Percentiles rank a stretch among this genome's conserved stretches.
Evolutionary conservation across 2,113 vertebrate species (phyloP).

Genomic region (Pelecanoides urinatrix): DNA sequence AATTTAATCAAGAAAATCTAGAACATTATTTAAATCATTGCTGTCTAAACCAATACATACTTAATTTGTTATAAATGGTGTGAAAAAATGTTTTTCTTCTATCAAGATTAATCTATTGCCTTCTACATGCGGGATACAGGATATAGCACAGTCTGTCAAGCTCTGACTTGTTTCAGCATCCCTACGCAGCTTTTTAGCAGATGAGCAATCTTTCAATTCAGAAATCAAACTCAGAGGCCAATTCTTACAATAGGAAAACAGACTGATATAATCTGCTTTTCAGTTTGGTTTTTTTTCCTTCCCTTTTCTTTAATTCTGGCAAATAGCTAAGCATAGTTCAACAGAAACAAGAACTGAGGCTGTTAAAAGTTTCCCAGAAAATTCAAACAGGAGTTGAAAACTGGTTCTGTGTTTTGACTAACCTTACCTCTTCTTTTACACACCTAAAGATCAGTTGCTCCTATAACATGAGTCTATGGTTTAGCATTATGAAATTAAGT

Average conservation of each 20-base stretch:
- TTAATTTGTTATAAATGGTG: neutral
- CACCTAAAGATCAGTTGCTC: neutral
- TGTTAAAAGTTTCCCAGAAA: neutral
- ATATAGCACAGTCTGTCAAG: neutral
- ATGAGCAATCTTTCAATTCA: neutral
- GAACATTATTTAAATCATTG: neutral
- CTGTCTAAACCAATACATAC: neutral
- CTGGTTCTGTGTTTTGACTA: neutral
- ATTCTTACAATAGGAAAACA: neutral
- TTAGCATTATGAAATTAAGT: neutral
- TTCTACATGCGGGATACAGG: neutral
- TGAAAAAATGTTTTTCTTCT: neutral
- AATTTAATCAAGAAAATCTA: neutral
- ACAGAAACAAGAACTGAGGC: neutral
- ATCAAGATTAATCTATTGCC: neutral
- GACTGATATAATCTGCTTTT: neutral
- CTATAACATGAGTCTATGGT: neutral
- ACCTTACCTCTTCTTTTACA: neutral
- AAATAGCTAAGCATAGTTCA: neutral
- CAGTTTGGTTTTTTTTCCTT: neutral
- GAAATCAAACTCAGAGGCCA: neutral
- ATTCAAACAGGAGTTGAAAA: neutral
- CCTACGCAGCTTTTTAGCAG: neutral
- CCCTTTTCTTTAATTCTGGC: neutral
- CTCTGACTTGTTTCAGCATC: neutral